Evolutionary conservation across 2,113 vertebrate species (phyloP).

Genomic region (Callionymus lyra): DNA sequence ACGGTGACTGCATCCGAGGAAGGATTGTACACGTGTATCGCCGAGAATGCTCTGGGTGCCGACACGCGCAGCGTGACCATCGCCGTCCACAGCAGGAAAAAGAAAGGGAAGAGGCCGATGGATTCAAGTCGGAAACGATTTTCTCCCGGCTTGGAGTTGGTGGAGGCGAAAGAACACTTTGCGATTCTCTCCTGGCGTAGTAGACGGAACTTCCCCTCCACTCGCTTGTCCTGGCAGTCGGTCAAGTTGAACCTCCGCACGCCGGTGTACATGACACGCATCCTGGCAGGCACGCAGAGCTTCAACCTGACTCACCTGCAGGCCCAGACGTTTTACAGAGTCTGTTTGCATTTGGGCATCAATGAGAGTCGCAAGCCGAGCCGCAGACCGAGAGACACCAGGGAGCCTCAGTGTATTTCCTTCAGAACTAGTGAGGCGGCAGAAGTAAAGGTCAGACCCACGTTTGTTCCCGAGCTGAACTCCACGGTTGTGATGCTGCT

Average conservation of each 20-base stretch:
- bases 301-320: slow-evolving; percentile 88
- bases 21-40: slow-evolving; percentile 90
- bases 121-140: slow-evolving; percentile 20
- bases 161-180: slow-evolving; percentile 69
- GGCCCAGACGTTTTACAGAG: slow-evolving; percentile 78
- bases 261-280: slow-evolving; percentile 62
- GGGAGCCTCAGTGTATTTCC: slow-evolving; percentile 35
- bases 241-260: slow-evolving; percentile 40
- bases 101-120: slow-evolving; percentile 33
- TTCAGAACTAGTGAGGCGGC: slow-evolving; percentile 44
- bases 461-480: slow-evolving; percentile 40
- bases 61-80: slow-evolving; percentile 80
- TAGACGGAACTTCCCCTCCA: slow-evolving; percentile 71
- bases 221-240: slow-evolving; percentile 80
- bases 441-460: slow-evolving; percentile 20
- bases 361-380: slow-evolving; percentile 56
- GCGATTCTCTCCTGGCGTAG: slow-evolving; percentile 78
- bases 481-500: slow-evolving; percentile 62
- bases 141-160: slow-evolving; percentile 53
- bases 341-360: slow-evolving; percentile 76
- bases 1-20: slow-evolving; percentile 66
- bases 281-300: slow-evolving; percentile 76
- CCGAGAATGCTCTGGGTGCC: slow-evolving; percentile 86
- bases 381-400: slow-evolving; percentile 74
- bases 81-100: slow-evolving; percentile 61